Conservation (phyloP, 2,888 invertebrate species). For the Gryllus longicercus region DNA sequence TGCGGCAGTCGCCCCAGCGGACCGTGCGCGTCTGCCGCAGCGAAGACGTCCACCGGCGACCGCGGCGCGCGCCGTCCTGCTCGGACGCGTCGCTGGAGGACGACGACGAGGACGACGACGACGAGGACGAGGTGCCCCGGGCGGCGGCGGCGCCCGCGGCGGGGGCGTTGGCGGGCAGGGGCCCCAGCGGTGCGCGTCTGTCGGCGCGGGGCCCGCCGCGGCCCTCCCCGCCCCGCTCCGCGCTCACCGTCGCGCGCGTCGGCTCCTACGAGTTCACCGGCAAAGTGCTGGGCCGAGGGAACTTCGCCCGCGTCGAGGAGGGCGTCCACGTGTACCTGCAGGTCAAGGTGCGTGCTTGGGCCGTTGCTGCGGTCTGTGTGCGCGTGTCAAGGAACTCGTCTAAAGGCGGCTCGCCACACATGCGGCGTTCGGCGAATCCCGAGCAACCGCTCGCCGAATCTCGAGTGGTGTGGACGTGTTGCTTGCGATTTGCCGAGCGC, state of each 20-base stretch:
- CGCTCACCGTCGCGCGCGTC: slow-evolving; percentile 45
- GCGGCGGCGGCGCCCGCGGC: too few relatives aligned
- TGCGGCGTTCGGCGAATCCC: too few relatives aligned
- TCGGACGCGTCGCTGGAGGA: background rate
- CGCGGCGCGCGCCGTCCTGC: background rate
- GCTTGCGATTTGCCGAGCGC: too few relatives aligned
- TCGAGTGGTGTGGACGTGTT: too few relatives aligned
- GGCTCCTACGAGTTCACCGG: slow-evolving; percentile 71
- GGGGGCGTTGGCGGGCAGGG: background rate
- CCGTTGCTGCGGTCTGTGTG: background rate
- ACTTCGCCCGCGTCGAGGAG: slow-evolving; percentile 72
- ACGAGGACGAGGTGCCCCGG: too few relatives aligned
- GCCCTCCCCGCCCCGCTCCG: background rate
- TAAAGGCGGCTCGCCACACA: too few relatives aligned
- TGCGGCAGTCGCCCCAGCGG: background rate
- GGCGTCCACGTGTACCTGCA: slow-evolving; percentile 65
- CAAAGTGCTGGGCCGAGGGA: slow-evolving; percentile 67
- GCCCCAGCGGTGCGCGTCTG: background rate
- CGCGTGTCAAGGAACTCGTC: too few relatives aligned
- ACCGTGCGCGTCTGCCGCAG: background rate
- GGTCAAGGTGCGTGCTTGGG: slow-evolving; percentile 56
- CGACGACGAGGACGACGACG: background rate
- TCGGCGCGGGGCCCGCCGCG: background rate
- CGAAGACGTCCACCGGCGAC: background rate
- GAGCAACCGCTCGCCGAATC: too few relatives aligned